Base-by-base conservation (phyloP, 92 coral and sea anemone species). In the Umimayanthus chanpuru region DNA sequence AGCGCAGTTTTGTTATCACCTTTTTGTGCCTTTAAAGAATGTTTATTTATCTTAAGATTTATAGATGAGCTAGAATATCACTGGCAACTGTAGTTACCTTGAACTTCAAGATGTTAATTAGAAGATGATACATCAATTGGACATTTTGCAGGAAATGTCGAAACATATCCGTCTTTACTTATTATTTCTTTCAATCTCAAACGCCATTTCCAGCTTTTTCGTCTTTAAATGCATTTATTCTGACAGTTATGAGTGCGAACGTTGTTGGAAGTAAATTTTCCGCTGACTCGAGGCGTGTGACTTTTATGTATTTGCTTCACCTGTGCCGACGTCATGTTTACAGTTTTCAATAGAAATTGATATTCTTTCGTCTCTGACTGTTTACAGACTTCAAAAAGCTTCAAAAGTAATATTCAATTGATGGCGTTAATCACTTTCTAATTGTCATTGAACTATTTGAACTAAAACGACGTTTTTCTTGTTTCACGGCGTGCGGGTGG, bases 401-500 rank as follows among this genome's bases (percentile, higher is more conserved):
- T 94, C 94, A 94, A 92, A 89, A 91, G 92, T 85, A 91, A 94
- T 90, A 90, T 92, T 89, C 92, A 94, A 94, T 92, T 91, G 89
- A 86, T 88, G 82, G 92, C 92, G 89, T 92, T 94, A 94, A 94
- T 94, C 93, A 91, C 97, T 90, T 83, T 89, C 92, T 94, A 93
- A 94, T 91, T 94, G 92, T 87, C 86, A 85, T 87, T 88, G 90
- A 88, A 85, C 93, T 95, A 86, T 93, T 95, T 87, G 89, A 91
- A 88, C 88, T 88, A 90, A 94, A 93, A 95, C 96, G 93, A 73
- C 86, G 73, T 81, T 49, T 85, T 67, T 83, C 86, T 95, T 95
- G 96, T 95, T 91, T 68, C 78, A 89, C 96, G 94, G 92, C 98
- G 92, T 95, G 98, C 94, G 94, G 96, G 94, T 72, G 55, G 70